Evolutionary conservation across 2,113 vertebrate species (phyloP), one percentile per base, ranked within the genome.

Genomic region (Hydrolagus affinis): DNA sequence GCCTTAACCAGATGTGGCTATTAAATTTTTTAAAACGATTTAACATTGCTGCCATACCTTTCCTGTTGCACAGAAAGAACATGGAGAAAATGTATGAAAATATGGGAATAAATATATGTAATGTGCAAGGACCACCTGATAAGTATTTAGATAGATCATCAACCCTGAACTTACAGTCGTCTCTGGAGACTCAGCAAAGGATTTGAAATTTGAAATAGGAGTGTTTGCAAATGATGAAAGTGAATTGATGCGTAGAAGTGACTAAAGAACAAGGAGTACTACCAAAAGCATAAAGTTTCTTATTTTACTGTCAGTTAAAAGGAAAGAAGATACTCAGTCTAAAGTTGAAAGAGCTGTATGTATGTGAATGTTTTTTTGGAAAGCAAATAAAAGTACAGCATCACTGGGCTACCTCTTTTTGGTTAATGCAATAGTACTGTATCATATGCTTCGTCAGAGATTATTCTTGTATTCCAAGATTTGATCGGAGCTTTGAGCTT

Each of bases 261-360:
- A 7, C 30, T 56, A 56, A 60, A 78, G 57, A 60, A 59, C 75
- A 78, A 57, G 75, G 25, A 77, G 19, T 23, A 11, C 60, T 77
- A 60, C 23, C 14, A 19, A 23, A 78, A 78, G 60, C 21, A 57
- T 75, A 57, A 78, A 60, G 60, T 78, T 78, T 60, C n/a, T n/a
- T 78, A 78, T 60, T 57, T 75, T 60, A n/a, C 57, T 78, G n/a
- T 15, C n/a, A 78, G n/a, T 78, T 11, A 11, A 59, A 77, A 32
- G 21, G 21, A 60, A 25, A 21, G n/a, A 11, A 77, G 56, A 44
- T 14, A 28, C 56, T 77, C 75, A 11, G 74, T 59, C 59, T 21
- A 7, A 6, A 2, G 14, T 25, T 12, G 23, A 59, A 60, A 23
- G 11, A 17, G 15, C 70, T 56, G 3, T 1, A 74, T 23, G 59